Evolutionary conservation across 2,888 invertebrate species (phyloP).

Genomic region (Sphaerophoria rueppellii): DNA sequence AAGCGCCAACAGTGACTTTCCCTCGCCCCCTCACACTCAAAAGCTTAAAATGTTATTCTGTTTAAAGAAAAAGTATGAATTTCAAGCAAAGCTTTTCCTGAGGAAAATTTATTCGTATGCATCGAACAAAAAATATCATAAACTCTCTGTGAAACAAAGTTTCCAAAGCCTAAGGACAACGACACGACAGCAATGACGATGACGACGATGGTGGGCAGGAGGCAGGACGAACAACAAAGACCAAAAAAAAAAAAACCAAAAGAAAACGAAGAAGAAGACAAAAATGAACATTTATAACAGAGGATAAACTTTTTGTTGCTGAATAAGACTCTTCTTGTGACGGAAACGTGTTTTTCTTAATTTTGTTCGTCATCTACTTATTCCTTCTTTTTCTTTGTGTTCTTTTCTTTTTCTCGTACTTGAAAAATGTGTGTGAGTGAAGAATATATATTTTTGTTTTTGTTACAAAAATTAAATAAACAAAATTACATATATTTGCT

Average conservation of each 20-base stretch:
- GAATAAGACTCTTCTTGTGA: conserved; percentile 9
- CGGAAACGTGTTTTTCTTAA: conserved; percentile 5
- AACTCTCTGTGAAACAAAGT: conserved; percentile 12
- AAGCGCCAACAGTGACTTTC: conserved; percentile 19
- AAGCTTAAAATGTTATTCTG: background rate
- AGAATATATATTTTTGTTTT: background rate
- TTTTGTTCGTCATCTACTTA: background rate
- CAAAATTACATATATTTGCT: background rate
- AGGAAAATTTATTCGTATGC: conserved; percentile 11
- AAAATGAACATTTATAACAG: background rate
- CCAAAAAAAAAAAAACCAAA: background rate
- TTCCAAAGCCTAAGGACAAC: conserved; percentile 20
- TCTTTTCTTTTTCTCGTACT: background rate
- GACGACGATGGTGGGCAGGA: background rate
- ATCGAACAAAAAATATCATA: background rate
- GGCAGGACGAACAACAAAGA: background rate
- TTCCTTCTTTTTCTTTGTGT: background rate
- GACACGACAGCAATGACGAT: background rate
- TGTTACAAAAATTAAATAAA: conserved; percentile 19
- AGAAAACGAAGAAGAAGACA: background rate
- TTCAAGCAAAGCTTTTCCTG: background rate
- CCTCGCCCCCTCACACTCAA: background rate
- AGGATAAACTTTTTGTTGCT: conserved; percentile 24
- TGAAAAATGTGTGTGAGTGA: background rate
- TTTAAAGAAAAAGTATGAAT: too few relatives aligned